Base-by-base conservation (phyloP, 2,113 vertebrate genomes). In the Aramus guarauna region DNA sequence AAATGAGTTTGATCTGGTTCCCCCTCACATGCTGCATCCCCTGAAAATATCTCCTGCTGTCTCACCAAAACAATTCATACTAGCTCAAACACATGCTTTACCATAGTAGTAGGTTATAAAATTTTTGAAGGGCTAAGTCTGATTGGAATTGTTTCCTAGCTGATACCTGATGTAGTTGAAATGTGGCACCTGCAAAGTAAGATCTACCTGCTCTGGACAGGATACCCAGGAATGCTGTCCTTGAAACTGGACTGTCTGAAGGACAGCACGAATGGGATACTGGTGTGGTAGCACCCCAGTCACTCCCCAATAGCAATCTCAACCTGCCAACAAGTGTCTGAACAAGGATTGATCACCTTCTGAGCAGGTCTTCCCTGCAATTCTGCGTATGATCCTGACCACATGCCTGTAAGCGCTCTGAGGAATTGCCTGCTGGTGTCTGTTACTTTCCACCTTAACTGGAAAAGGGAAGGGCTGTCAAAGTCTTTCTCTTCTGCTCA, bases 391-490 rank as follows among this genome's bases (percentile, higher is more conserved):
- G 21, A 53, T 43, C 47, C 45, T 0, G 0, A 17, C 6, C 4
- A 1, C 3, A 2, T 32, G 32, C 24, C 48, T 8, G 2, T 58
- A 53, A 76, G 4, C 1, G 4, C 52, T 75, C 52, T 36, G 12
- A 55, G 39, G 14, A 81, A 36, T 59, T 85, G 24, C 37, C 23
- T 68, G 1, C 9, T 18, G 1, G 2, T 53, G 2, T 68, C 43
- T 29, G 10, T 32, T 74, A 7, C 59, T 74, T 36, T 56, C 60
- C 78, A 9, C 34, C 17, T 69, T 60, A 36, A 32, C 8, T 56
- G 12, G 34, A 30, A 56, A 85, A 74, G 9, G 12, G 39, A 74
- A 74, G 8, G 26, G 29, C n/a, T 56, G 32, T 32, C 55, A 69
- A 64, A 59, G 39, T 30, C 21, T 50, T 63, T 63, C 12, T 48